Evolutionary conservation across 2,797 vertebrate species (phyloP), one percentile per base, ranked within the genome.

Genomic region (Gobionotothen gibberifrons): DNA sequence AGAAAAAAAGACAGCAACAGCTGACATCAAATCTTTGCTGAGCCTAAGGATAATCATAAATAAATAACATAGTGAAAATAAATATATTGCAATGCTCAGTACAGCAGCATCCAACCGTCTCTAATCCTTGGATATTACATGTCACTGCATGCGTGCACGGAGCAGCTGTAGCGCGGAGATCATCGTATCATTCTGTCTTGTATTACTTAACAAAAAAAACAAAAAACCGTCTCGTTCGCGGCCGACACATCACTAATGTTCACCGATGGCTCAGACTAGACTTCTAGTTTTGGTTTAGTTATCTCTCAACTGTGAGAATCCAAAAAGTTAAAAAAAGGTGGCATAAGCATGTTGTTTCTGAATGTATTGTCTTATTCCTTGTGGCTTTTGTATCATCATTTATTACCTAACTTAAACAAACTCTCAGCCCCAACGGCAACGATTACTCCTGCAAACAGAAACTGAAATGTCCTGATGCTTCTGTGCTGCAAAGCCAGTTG

Each of bases 391-490:
- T 54, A 8, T 44, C n/a, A 2, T 60, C 29, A 40, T 29, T 2
- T 39, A 36, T 63, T 22, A 22, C n/a, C n/a, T 49, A 29, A 3
- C 49, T 39, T 9, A 53, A 59, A 42, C 11, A 48, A 19, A 10
- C 0, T 11, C 9, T 8, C 4, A 19, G 48, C 39, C 1, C 14
- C 1, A 22, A 13, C 55, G 65, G 42, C 43, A 60, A 7, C 13
- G 12, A 57, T 54, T 54, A 7, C n/a, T 54, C 36, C 15, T 9
- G 7, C 22, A 29, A 49, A 51, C n/a, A 69, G 22, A 58, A 64
- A 64, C 21, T 54, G 59, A 73, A 75, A 57, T 13, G 14, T 3
- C n/a, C 8, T 15, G 61, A 74, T 73, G 75, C 76, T 32, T 1
- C 54, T 26, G 40, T 42, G 29, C 54, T 22, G 19, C 49, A 36